A percentile compares a stretch with the other conserved stretches of the same genome.
phyloP scores from a whole-genome alignment of 1,140 invertebrate genomes.

The Melanaphis sacchari region DNA sequence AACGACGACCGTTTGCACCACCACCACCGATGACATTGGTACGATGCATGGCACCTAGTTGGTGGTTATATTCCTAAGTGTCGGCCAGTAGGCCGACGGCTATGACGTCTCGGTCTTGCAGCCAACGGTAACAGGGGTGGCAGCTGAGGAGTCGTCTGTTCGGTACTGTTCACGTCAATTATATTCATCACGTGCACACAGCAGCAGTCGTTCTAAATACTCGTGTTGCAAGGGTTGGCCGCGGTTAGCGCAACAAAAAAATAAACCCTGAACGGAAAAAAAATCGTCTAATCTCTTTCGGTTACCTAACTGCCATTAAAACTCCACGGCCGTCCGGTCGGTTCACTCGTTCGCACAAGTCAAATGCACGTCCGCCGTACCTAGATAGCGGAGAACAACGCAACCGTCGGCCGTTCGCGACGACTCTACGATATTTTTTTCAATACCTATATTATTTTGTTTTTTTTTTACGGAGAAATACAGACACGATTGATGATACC shows the following conservation, averaged over 20 bases:
- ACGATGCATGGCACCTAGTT: neutral
- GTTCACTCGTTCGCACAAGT: neutral
- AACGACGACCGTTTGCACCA: neutral
- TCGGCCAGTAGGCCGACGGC: neutral
- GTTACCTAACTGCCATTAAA: neutral
- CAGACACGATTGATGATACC: neutral
- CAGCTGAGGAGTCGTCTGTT: neutral
- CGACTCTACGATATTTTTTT: neutral
- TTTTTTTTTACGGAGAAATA: neutral
- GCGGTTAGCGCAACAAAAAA: neutral
- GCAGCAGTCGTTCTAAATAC: neutral
- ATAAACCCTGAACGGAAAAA: neutral
- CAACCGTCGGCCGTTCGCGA: neutral
- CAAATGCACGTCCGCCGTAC: neutral
- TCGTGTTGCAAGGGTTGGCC: neutral
- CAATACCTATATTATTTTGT: constrained; percentile 12
- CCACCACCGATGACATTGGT: neutral
- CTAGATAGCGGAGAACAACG: neutral
- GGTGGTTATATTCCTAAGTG: neutral
- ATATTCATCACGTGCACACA: neutral
- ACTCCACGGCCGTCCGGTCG: neutral
- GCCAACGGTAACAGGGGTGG: neutral
- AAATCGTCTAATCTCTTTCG: neutral
- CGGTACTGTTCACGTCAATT: neutral
- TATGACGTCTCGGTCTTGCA: neutral